Base-by-base conservation (phyloP, 2,113 vertebrate genomes). In the Rhea americana region DNA sequence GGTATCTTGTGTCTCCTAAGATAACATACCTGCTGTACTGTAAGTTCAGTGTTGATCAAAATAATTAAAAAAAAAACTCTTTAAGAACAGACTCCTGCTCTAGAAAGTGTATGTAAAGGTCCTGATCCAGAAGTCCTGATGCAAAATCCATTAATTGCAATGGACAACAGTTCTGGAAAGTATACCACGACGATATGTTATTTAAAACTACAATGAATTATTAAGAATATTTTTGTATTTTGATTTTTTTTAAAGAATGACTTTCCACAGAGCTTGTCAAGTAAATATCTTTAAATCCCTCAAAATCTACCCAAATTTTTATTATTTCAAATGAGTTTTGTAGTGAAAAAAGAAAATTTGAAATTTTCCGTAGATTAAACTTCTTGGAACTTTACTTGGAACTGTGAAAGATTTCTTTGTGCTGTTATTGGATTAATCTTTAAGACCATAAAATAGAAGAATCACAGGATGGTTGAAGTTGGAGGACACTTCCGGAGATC, bases 51-150 rank as follows among this genome's bases (percentile, higher is more conserved):
- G 7, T 12, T 20, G 15, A 39, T 32, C 18, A 41, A 1, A 11
- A 59, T 20, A 11, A 59, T 20, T 19, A 56, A 9, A 56, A 56
- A 2, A 14, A 11, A 9, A 11, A 74, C 41, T 13, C 41, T 13
- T 13, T 10, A 9, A 45, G 11, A 47, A 47, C 17, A 5, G 1
- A 41, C 19, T 1, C 2, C 1, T 37, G 3, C 16, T 58, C 9
- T 73, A 24, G 32, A 87, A 90, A 81, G 73, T 18, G 26, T 59
- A 63, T 55, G 41, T 65, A 47, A 48, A 77, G 3, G 2, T 35
- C 35, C 35, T 35, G 35, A 35, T 35, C 35, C 35, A 35, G 6
- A 35, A 35, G 35, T 35, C 5, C 82, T 48, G 5, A 85, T 73
- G 9, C 28, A 68, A 87, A 20, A 68, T 58, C 50, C 25, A 3